A percentile compares a stretch with the other conserved stretches of the same genome.
phyloP scores from a whole-genome alignment of 2,113 vertebrate species.

The Lasiurus cinereus region DNA sequence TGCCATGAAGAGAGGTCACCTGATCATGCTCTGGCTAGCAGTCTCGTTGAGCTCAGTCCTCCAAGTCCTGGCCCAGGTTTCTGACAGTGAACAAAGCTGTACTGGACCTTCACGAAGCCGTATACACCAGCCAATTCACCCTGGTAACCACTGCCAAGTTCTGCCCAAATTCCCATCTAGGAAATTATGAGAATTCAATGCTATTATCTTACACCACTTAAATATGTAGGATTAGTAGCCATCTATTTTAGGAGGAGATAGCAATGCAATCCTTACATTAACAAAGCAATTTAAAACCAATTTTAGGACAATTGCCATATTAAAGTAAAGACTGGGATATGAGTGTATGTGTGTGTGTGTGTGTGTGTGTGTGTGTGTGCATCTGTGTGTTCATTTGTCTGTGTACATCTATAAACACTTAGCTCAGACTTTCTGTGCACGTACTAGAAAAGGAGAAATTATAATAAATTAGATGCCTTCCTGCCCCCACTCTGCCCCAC shows the following conservation, averaged over 20 bases:
- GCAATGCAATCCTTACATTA: not conserved
- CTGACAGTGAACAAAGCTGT: not conserved
- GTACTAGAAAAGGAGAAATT: slow-evolving; percentile 57
- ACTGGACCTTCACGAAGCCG: not conserved
- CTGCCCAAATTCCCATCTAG: not conserved
- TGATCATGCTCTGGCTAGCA: no score
- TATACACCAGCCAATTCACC: no score
- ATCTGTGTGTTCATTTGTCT: not conserved
- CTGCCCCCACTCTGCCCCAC: not conserved
- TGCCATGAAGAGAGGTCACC: not conserved
- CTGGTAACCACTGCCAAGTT: not conserved
- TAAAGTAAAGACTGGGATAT: not conserved
- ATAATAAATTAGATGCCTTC: slow-evolving; percentile 75
- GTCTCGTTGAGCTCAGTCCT: not conserved
- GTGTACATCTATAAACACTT: not conserved
- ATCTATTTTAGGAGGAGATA: not conserved
- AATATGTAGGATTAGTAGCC: not conserved
- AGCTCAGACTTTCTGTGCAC: slow-evolving; percentile 48
- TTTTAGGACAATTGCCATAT: not conserved
- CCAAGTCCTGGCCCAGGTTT: accelerated
- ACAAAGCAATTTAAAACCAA: not conserved
- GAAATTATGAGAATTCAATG: not conserved
- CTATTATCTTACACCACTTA: not conserved
- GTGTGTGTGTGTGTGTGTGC: not conserved
- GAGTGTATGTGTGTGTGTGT: not conserved